These are phyloP conservation scores for Dolichomitus sp. DNA, from an alignment of 2,888 invertebrate species.

Conservation along the genomic window DNA sequence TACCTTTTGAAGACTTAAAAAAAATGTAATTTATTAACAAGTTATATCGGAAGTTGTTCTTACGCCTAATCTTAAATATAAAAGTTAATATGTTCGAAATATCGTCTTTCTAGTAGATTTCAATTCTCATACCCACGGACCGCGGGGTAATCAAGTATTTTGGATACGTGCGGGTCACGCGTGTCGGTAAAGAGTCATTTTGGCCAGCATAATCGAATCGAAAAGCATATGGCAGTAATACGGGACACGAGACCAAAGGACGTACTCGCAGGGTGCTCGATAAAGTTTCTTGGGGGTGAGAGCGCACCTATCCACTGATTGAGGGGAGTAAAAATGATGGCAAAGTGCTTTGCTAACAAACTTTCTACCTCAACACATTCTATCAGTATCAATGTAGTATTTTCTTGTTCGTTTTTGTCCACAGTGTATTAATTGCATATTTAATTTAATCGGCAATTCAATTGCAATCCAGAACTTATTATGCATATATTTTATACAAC, in stretches of 20 bases:
- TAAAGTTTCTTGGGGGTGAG: constrained; percentile 62
- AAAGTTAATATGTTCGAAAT: background rate
- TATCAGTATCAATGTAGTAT: background rate
- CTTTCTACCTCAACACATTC: background rate
- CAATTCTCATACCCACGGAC: constrained; percentile 32
- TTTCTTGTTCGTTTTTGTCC: background rate
- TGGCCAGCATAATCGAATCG: constrained; percentile 75
- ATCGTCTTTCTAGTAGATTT: background rate
- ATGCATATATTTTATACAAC: no score
- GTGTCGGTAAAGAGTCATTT: constrained; percentile 80
- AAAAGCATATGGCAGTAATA: constrained; percentile 80
- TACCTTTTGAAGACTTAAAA: background rate
- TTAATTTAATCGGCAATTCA: background rate
- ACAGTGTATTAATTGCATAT: background rate
- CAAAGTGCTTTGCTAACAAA: background rate
- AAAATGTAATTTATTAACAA: background rate
- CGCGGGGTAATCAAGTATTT: constrained; percentile 72
- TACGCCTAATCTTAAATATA: background rate
- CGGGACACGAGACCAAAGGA: constrained; percentile 74
- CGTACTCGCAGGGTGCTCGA: constrained; percentile 67
- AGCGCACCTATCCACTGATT: background rate
- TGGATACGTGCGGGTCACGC: constrained; percentile 80
- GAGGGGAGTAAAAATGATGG: background rate
- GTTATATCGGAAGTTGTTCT: background rate
- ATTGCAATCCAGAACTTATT: no score